A percentile compares a stretch with the other conserved stretches of the same genome.
phyloP scores from a whole-genome alignment of 1,140 invertebrate species.

The Lerema accius region DNA sequence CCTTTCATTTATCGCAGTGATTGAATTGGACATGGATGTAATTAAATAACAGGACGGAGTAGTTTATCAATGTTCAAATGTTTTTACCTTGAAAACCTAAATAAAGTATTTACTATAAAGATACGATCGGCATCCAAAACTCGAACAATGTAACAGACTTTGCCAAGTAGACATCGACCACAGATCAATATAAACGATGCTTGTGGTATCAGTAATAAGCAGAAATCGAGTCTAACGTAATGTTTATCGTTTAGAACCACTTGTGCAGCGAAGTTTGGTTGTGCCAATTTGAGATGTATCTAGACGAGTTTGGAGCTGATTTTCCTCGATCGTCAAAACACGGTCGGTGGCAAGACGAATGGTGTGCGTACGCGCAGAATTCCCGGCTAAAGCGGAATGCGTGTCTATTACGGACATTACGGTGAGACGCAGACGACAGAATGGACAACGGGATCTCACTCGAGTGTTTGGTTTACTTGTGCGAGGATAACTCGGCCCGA shows the following conservation, averaged over 20 bases:
- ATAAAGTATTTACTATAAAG: background rate
- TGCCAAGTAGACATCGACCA: background rate
- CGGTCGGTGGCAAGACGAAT: slow-evolving; percentile 39
- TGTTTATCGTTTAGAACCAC: background rate
- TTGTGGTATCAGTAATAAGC: background rate
- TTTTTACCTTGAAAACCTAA: too few species aligned
- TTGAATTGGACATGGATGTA: too few species aligned
- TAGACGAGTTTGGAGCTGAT: background rate
- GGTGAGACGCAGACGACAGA: slow-evolving; percentile 51
- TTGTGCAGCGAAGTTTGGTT: background rate
- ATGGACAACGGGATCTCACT: slow-evolving; percentile 59
- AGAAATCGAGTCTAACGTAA: background rate
- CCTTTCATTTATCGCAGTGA: too few species aligned
- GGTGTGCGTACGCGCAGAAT: slow-evolving; percentile 51
- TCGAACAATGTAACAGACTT: background rate
- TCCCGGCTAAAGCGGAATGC: slow-evolving; percentile 57
- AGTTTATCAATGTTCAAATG: too few species aligned
- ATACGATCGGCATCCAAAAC: background rate
- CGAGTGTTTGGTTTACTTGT: slow-evolving; percentile 41
- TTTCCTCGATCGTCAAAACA: background rate
- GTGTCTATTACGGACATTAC: slow-evolving; percentile 50
- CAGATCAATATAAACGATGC: background rate
- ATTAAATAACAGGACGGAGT: too few species aligned
- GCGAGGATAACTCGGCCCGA: slow-evolving; percentile 34
- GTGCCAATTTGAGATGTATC: background rate